Evolutionary conservation across 2,888 invertebrate genomes (phyloP).

Genomic region (Acronicta alni): DNA sequence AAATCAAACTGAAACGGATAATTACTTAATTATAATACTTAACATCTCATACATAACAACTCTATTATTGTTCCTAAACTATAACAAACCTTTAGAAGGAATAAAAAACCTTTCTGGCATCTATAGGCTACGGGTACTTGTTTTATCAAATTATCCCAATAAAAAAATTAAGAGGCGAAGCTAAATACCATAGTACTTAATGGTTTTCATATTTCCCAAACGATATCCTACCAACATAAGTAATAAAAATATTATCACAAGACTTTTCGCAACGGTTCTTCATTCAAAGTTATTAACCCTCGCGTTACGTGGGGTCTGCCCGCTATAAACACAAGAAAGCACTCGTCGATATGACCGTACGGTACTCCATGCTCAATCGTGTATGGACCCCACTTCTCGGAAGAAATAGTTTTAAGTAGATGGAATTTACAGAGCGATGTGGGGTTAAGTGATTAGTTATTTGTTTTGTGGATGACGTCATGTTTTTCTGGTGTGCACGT

Average conservation of each 20-base stretch:
- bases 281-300: conserved; percentile 55
- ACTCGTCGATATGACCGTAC: conserved; percentile 53
- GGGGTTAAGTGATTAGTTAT: conserved; percentile 42
- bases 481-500: conserved; percentile 4
- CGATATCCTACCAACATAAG: conserved; percentile 20
- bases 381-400: conserved; percentile 22
- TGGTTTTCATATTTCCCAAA: conserved; percentile 1
- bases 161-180: no score
- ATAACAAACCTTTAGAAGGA: no score
- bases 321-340: conserved; percentile 63
- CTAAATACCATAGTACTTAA: no score
- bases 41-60: no score
- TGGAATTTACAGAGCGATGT: conserved; percentile 16
- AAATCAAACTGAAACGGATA: no score
- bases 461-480: conserved; percentile 21
- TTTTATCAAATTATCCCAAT: no score
- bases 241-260: conserved; percentile 22
- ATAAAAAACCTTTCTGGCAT: no score
- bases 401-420: conserved; percentile 28
- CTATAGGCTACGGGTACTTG: no score
- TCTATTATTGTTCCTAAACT: no score
- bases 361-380: conserved; percentile 10
- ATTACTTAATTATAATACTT: no score
- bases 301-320: conserved; percentile 16
- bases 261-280: conserved; percentile 45